Evolutionary conservation across 2,113 vertebrate genomes (phyloP).

Genomic region (Onychostruthus taczanowskii): DNA sequence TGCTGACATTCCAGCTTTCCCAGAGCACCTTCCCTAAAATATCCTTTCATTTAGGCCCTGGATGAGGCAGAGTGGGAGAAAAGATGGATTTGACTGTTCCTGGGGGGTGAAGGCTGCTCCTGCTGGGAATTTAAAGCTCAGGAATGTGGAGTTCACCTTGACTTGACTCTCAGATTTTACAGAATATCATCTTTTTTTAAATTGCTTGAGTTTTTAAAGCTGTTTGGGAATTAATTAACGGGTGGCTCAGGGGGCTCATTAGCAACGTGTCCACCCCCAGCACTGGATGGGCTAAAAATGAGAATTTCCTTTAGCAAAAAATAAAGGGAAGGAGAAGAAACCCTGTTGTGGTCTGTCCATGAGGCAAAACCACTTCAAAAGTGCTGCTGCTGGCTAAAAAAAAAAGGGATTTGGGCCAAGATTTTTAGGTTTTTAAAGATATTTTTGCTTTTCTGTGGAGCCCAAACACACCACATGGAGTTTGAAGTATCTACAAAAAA

Average conservation of each 20-base stretch:
- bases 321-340: background rate
- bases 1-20: background rate
- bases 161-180: background rate
- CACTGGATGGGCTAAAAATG: background rate
- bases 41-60: background rate
- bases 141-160: background rate
- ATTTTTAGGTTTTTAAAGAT: background rate
- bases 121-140: background rate
- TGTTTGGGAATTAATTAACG: background rate
- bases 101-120: background rate
- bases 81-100: background rate
- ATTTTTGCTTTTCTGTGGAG: background rate
- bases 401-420: background rate
- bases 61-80: background rate
- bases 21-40: background rate
- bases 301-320: background rate
- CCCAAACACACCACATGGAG: fast-evolving
- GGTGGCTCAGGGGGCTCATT: background rate
- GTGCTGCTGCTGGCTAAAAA: background rate
- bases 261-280: background rate
- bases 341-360: background rate
- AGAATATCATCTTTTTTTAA: background rate
- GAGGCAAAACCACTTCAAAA: background rate
- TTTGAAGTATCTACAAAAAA: background rate
- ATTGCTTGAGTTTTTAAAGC: background rate